Percentiles rank a stretch among this genome's conserved stretches.
Evolutionary conservation across 2,888 invertebrate genomes (phyloP).

Genomic region (Xanthorhoe spadicearia): DNA sequence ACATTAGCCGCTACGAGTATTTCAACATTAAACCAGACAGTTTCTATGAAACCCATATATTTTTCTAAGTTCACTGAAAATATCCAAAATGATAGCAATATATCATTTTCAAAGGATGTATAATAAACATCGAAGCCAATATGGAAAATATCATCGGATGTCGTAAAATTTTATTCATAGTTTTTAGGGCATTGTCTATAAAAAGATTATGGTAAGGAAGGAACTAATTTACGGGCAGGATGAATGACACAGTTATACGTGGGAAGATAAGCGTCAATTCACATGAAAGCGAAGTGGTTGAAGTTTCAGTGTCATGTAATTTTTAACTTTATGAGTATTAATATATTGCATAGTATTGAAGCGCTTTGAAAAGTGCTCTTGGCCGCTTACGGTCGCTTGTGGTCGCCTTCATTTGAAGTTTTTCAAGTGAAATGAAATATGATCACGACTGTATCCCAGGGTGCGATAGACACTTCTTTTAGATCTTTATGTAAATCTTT

Average conservation of each 20-base stretch:
- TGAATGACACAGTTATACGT: not conserved
- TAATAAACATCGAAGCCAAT: not conserved
- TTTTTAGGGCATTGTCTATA: not conserved
- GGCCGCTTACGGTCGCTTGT: too few relatives aligned
- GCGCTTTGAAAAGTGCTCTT: too few relatives aligned
- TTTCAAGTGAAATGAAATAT: too few relatives aligned
- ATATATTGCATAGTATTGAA: too few relatives aligned
- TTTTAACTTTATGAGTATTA: too few relatives aligned
- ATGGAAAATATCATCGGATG: not conserved
- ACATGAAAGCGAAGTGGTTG: too few relatives aligned
- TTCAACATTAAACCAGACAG: too few relatives aligned
- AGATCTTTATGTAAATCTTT: too few relatives aligned
- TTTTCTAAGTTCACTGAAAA: not conserved
- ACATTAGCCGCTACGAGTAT: too few relatives aligned
- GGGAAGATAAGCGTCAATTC: not conserved
- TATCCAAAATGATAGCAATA: not conserved
- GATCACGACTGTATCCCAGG: too few relatives aligned
- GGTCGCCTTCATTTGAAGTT: too few relatives aligned
- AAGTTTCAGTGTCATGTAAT: not conserved
- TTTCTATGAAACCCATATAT: not conserved
- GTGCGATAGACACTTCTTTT: too few relatives aligned
- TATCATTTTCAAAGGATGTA: constrained; percentile 5
- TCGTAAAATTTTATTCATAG: not conserved
- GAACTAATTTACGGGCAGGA: not conserved
- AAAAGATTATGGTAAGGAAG: not conserved